Evolutionary conservation across 2,888 invertebrate genomes (phyloP).

Genomic region (Sceliomorpha sp.): DNA sequence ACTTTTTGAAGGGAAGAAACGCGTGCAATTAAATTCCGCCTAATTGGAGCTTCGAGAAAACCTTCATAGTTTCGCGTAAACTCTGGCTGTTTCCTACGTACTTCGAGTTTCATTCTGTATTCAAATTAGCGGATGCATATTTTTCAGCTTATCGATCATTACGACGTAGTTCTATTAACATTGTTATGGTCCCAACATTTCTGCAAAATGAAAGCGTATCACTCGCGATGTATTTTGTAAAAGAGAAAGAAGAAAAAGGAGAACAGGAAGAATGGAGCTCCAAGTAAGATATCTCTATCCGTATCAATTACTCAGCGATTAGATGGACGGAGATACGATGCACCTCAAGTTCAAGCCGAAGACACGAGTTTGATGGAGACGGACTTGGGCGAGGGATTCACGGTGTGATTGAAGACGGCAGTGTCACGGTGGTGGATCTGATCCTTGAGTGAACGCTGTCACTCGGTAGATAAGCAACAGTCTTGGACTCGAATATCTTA

Average conservation of each 20-base stretch:
- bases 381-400: constrained; percentile 53
- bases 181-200: constrained; percentile 8
- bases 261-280: constrained; percentile 77
- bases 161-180: not conserved
- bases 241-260: constrained; percentile 25
- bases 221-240: too few relatives aligned
- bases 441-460: constrained; percentile 80
- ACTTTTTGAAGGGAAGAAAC: constrained; percentile 53
- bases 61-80: constrained; percentile 34
- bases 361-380: constrained; percentile 59
- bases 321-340: constrained; percentile 75
- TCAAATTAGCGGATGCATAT: constrained; percentile 2
- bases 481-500: constrained; percentile 74
- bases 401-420: constrained; percentile 77
- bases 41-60: constrained; percentile 50
- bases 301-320: constrained; percentile 80
- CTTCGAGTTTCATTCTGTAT: constrained; percentile 15
- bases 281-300: constrained; percentile 75
- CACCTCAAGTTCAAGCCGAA: constrained; percentile 56
- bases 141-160: constrained; percentile 13
- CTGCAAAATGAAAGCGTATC: not conserved
- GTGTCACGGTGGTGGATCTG: constrained; percentile 69
- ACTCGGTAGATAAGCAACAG: constrained; percentile 74
- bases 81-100: constrained; percentile 29
- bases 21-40: constrained; percentile 57